Percentiles rank a stretch among this genome's conserved stretches.
Evolutionary conservation across 2,797 vertebrate genomes (phyloP).

Genomic region (Anguilla marmorata): DNA sequence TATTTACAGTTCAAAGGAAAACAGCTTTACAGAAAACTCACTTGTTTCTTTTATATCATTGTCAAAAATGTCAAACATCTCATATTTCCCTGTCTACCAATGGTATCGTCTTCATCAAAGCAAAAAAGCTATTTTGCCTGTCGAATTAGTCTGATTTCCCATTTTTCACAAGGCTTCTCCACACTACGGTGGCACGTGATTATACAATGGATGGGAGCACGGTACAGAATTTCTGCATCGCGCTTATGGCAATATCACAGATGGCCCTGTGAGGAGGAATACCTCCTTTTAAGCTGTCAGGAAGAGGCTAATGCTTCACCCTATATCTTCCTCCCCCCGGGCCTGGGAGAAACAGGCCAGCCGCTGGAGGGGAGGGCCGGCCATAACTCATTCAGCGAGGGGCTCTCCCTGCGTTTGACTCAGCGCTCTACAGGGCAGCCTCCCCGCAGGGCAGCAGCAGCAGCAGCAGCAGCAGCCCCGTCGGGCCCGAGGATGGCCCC

Average conservation of each 20-base stretch:
- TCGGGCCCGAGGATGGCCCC: background rate
- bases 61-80: background rate
- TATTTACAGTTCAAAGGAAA: slow-evolving; percentile 14
- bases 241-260: background rate
- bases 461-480: background rate
- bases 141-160: background rate
- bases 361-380: slow-evolving; percentile 13
- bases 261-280: background rate
- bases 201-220: background rate
- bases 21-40: background rate
- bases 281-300: slow-evolving; percentile 5
- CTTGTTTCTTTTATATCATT: background rate
- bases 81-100: background rate
- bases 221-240: background rate
- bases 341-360: background rate
- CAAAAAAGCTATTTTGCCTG: background rate
- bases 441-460: slow-evolving; percentile 22
- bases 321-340: background rate
- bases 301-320: slow-evolving; percentile 5
- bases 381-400: slow-evolving; percentile 24
- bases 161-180: background rate
- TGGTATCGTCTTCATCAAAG: slow-evolving; percentile 4
- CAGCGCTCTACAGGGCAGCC: background rate
- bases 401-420: slow-evolving; percentile 7
- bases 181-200: background rate